Base-by-base conservation (phyloP, 2,113 vertebrate genomes). In the Prionailurus viverrinus region DNA sequence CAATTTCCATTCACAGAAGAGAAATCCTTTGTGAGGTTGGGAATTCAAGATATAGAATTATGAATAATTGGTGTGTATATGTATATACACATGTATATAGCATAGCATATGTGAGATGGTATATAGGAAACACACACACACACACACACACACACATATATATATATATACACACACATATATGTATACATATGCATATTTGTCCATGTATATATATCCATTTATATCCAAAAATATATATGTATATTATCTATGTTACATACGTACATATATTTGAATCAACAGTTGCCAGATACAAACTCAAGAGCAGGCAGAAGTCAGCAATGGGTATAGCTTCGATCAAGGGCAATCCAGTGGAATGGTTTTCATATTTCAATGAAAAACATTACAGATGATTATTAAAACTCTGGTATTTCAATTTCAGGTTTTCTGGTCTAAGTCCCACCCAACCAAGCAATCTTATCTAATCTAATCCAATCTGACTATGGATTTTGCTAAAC, bases 301-400 rank as follows among this genome's bases (percentile, higher is more conserved):
- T 48, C n/a, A 33, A 76, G 55, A 55, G 13, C 48, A 58, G 12
- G 41, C 48, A 16, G 55, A 71, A 89, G 83, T n/a, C 36, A 90
- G 8, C 25, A 61, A 33, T 14, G 29, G 23, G 58, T 69, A 11
- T 55, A 36, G 21, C 13, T 88, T 85, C 48, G 76, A n/a, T 10
- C 78, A 55, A 97, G 23, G 29, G 3, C 15, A 9, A 82, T 25
- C 93, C n/a, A 48, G 33, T 39, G 31, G 18, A 58, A 36, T 29
- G 71, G 74, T 87, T 87, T 91, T 89, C 31, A 66, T 71, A 91
- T 80, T 48, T 94, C 76, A 95, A 29, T 65, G n/a, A 71, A 86
- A 66, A 97, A 76, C 82, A 39, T 55, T 76, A 53, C 6, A 83
- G 58, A 73, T 74, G 71, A 63, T 55, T 93, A 87, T 65, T 83